Conservation (phyloP, 2,888 invertebrate genomes). For the Ptilodon capucinus region DNA sequence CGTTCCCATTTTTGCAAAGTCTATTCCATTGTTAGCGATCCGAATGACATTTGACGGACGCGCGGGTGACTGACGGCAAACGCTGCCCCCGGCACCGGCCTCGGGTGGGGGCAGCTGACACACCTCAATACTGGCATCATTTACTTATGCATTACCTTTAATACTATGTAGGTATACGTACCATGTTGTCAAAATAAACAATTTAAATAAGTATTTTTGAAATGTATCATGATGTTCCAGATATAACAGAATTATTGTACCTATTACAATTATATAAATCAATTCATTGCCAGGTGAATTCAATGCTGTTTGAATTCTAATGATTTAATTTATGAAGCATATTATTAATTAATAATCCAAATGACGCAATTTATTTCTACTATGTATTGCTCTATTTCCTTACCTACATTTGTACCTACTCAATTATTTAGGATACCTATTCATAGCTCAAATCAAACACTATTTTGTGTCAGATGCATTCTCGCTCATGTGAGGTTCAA, state of each 20-base stretch:
- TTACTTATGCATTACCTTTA: too few species aligned
- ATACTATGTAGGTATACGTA: too few species aligned
- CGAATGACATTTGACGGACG: slow-evolving; percentile 77
- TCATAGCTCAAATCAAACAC: too few species aligned
- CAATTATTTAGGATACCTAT: not conserved
- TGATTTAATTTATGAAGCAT: not conserved
- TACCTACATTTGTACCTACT: not conserved
- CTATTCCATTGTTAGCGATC: slow-evolving; percentile 70
- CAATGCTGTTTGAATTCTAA: not conserved
- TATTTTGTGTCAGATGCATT: too few species aligned
- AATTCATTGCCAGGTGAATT: not conserved
- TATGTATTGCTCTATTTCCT: too few species aligned
- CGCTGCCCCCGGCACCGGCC: slow-evolving; percentile 36
- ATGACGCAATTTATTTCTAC: not conserved
- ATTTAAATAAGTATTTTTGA: not conserved
- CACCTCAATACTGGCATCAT: too few species aligned
- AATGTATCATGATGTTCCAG: not conserved
- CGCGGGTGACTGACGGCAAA: slow-evolving; percentile 40
- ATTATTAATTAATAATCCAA: not conserved
- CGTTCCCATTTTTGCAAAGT: slow-evolving; percentile 78
- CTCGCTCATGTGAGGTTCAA: slow-evolving; percentile 49
- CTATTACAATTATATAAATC: not conserved
- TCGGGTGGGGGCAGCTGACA: slow-evolving; percentile 6
- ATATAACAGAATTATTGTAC: not conserved
- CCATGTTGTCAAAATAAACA: not conserved